Evolutionary conservation across 2,797 vertebrate genomes (phyloP).

Genomic region (Phoebastria nigripes): DNA sequence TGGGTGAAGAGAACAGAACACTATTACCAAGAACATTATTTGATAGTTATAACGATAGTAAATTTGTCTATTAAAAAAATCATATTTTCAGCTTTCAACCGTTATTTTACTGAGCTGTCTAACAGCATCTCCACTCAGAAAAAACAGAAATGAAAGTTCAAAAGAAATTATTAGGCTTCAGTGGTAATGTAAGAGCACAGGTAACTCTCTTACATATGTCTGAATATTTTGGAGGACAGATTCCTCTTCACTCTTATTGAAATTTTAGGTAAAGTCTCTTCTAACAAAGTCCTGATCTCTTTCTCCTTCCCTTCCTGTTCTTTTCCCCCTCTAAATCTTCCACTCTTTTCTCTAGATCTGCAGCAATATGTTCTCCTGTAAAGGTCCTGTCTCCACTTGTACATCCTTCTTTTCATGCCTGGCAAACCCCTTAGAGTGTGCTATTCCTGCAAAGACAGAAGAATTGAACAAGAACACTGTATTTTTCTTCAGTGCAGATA

Average conservation of each 20-base stretch:
- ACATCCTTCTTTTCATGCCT: background rate
- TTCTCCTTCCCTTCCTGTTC: background rate
- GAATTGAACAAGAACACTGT: background rate
- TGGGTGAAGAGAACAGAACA: background rate
- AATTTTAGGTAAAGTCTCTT: background rate
- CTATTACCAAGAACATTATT: background rate
- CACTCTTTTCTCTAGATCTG: background rate
- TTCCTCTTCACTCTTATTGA: background rate
- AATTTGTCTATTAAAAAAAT: background rate
- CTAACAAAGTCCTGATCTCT: background rate
- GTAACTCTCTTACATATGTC: background rate
- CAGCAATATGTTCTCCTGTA: background rate
- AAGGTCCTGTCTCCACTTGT: background rate
- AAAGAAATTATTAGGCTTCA: background rate
- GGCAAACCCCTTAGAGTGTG: background rate
- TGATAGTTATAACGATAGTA: background rate
- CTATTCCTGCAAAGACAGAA: background rate
- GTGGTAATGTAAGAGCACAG: background rate
- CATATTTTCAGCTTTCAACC: background rate
- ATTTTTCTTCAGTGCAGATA: background rate
- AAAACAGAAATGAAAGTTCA: background rate
- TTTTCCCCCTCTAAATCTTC: background rate
- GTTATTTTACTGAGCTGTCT: background rate
- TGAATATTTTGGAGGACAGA: background rate
- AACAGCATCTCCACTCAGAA: background rate